phyloP scores from a whole-genome alignment of 2,113 vertebrate species.

The Platichthys stellatus region DNA sequence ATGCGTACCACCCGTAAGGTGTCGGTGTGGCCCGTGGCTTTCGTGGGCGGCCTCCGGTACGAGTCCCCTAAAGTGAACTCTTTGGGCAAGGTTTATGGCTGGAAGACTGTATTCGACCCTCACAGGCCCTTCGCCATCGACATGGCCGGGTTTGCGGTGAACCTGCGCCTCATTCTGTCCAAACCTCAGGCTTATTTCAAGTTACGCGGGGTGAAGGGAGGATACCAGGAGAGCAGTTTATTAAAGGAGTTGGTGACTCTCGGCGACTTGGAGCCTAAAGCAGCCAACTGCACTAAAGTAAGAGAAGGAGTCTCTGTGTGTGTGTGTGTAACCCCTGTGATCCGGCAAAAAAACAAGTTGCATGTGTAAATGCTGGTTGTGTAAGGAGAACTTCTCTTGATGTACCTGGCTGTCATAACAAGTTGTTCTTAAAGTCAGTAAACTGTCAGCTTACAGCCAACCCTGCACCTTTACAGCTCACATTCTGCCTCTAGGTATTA shows the following conservation, averaged over 20 bases:
- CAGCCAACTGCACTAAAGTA: slow-evolving; percentile 90
- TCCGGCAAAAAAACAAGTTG: not conserved
- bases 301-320: slow-evolving; percentile 26
- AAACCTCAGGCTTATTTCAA: slow-evolving; percentile 89
- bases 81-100: slow-evolving; percentile 87
- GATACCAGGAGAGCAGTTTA: slow-evolving; percentile 90
- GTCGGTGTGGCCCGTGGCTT: slow-evolving; percentile 90
- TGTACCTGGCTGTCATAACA: slow-evolving; percentile 19
- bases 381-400: not conserved
- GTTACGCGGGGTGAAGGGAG: slow-evolving; percentile 87
- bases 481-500: not conserved
- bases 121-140: slow-evolving; percentile 90
- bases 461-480: not conserved
- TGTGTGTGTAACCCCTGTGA: not conserved
- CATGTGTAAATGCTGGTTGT: not conserved
- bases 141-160: slow-evolving; percentile 91
- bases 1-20: slow-evolving; percentile 88
- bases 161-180: slow-evolving; percentile 85
- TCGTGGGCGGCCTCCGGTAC: slow-evolving; percentile 86
- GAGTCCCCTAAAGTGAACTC: slow-evolving; percentile 88
- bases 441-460: slow-evolving; percentile 29
- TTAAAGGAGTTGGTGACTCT: slow-evolving; percentile 88
- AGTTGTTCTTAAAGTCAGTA: slow-evolving; percentile 21
- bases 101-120: slow-evolving; percentile 89
- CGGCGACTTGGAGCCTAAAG: slow-evolving; percentile 88